Evolutionary conservation across 1,140 invertebrate genomes (phyloP).

Genomic region (Metopolophium dirhodum): DNA sequence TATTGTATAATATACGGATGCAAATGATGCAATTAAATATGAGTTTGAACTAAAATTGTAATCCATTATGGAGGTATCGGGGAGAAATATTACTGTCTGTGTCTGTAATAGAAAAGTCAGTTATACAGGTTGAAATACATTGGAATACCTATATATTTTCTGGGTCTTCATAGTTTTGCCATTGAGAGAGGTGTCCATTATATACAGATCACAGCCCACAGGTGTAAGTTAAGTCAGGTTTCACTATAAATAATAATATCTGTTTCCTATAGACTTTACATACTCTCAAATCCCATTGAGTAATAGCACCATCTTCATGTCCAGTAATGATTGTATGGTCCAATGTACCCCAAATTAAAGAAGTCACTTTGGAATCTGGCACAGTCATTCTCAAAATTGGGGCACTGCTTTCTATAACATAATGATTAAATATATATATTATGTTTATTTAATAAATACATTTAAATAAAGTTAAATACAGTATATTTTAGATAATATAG

Average conservation of each 20-base stretch:
- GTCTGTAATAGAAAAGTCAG: no score
- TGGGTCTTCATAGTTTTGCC: no score
- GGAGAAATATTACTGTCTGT: neutral
- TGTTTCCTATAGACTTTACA: neutral
- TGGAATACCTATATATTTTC: no score
- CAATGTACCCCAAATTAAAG: conserved; percentile 89
- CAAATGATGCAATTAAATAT: no score
- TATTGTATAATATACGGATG: no score
- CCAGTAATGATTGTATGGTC: conserved; percentile 93
- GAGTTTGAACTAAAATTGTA: no score
- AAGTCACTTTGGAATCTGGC: conserved; percentile 78
- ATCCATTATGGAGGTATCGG: no score
- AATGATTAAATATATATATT: neutral
- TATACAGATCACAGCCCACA: no score
- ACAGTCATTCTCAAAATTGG: conserved; percentile 67
- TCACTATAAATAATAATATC: neutral
- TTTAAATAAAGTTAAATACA: neutral
- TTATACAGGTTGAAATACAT: no score
- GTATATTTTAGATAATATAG: neutral
- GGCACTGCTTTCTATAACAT: conserved; percentile 62
- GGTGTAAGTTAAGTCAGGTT: no score
- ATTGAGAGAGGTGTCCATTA: no score
- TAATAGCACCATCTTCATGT: conserved; percentile 91
- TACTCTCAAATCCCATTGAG: conserved; percentile 89
- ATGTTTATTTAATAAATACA: neutral